These are phyloP conservation scores for Plebejus melissa DNA, from an alignment of 2,888 invertebrate genomes.

Conservation along the genomic window DNA sequence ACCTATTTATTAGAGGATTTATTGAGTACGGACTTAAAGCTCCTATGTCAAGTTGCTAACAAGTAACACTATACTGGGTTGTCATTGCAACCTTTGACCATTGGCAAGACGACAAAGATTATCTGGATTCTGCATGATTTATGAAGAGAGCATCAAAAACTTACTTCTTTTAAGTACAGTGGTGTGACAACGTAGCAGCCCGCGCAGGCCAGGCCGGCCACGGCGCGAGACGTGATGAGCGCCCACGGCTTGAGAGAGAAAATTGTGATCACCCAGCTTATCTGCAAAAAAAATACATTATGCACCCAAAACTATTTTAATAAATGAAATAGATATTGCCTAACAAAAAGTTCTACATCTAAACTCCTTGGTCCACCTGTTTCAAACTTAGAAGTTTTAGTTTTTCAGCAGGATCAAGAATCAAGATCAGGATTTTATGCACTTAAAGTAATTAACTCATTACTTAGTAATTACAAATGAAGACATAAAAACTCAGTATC, in stretches of 20 bases:
- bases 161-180: conserved; percentile 68
- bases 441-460: neutral
- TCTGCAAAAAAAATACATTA: conserved; percentile 43
- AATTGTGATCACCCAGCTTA: conserved; percentile 67
- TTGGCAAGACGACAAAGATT: neutral
- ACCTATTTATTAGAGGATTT: neutral
- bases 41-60: too few species aligned
- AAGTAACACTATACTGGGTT: too few species aligned
- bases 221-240: conserved; percentile 60
- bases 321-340: too few species aligned
- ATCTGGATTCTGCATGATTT: neutral
- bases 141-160: neutral
- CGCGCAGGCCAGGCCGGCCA: conserved; percentile 69
- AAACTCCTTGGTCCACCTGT: neutral
- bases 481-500: neutral
- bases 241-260: conserved; percentile 68
- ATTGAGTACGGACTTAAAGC: neutral
- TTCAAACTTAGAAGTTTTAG: neutral
- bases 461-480: neutral
- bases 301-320: too few species aligned
- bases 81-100: neutral
- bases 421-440: neutral
- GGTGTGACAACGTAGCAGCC: conserved; percentile 74
- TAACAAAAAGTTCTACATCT: too few species aligned
- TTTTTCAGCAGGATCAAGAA: neutral